A percentile compares a stretch with the other conserved stretches of the same genome.
phyloP scores from a whole-genome alignment of 2,888 invertebrate species.

The Drosophila parthenogenetica region DNA sequence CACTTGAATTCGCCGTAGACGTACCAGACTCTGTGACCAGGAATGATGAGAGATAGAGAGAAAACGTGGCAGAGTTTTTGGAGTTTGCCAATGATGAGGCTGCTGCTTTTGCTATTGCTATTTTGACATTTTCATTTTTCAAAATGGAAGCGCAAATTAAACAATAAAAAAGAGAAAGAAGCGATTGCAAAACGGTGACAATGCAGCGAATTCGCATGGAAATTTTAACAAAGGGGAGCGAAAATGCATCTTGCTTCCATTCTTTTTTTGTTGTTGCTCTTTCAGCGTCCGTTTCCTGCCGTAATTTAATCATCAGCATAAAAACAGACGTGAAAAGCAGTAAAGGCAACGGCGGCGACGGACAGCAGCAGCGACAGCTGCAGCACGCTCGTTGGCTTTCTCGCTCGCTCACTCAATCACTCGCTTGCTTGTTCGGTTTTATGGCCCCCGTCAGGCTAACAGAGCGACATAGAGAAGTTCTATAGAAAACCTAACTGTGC shows the following conservation, averaged over 20 bases:
- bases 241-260: slow-evolving; percentile 28
- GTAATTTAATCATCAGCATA: slow-evolving; percentile 63
- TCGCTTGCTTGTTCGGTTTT: slow-evolving; percentile 42
- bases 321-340: slow-evolving; percentile 52
- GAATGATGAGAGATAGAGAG: slow-evolving; percentile 33
- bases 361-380: slow-evolving; percentile 49
- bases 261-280: slow-evolving; percentile 24
- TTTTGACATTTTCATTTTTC: slow-evolving; percentile 51
- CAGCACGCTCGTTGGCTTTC: slow-evolving; percentile 42
- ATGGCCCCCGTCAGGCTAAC: slow-evolving; percentile 38
- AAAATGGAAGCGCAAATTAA: slow-evolving; percentile 48
- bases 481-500: slow-evolving; percentile 58
- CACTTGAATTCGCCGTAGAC: slow-evolving; percentile 53
- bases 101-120: slow-evolving; percentile 19
- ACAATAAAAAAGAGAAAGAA: slow-evolving; percentile 10
- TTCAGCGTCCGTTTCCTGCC: slow-evolving; percentile 54
- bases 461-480: slow-evolving; percentile 53
- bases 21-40: slow-evolving; percentile 9
- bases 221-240: slow-evolving; percentile 44
- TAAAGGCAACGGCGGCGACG: slow-evolving; percentile 1
- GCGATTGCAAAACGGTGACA: not conserved
- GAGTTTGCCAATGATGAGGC: slow-evolving; percentile 34
- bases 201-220: slow-evolving; percentile 32
- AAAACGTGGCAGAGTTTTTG: slow-evolving; percentile 53
- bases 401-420: not conserved